Evolutionary conservation across 2,113 vertebrate species (phyloP), one percentile per base, ranked within the genome.

Genomic region (Amblyopsis rosae): DNA sequence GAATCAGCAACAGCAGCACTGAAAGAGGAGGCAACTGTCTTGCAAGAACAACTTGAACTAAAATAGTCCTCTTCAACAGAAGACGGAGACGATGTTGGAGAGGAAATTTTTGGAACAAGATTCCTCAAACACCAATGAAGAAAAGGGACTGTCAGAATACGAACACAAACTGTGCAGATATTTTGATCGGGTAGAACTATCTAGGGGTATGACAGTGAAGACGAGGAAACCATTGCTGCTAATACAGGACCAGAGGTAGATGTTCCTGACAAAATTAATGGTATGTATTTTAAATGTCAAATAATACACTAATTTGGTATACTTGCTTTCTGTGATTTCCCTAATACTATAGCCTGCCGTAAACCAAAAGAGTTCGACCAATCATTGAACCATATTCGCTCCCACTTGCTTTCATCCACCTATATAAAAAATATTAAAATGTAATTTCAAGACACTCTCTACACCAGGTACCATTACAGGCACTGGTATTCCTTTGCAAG

Each of bases 81-180:
- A 70, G 55, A 77, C 48, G 82, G 53, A 79, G 76, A 53, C 2
- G 4, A 3, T 41, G 82, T 5, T 26, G 26, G 26, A 26, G 26
- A 72, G 3, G 55, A 16, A 3, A 59, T 82, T 85, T 62, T 16
- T 62, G 9, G 60, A 76, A n/a, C 41, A 64, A 41, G 67, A 74
- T 11, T 32, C 16, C 9, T 26, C 58, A 45, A 12, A 51, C 4
- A 41, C 72, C 6, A 57, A 69, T 63, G 35, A 75, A 65, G 72
- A 73, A 17, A 59, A 57, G 17, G 76, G 76, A 0, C 73, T 83
- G 9, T 75, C 75, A 16, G 17, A 58, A 51, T 64, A 26, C 68
- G 79, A 86, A 58, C 49, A 83, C 15, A 82, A 19, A 45, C 79
- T 85, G 71, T 85, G 71, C 64, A 73, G 35, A 45, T 51, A 72